Base-by-base conservation (phyloP, 2,797 vertebrate species). In the Parambassis ranga region DNA sequence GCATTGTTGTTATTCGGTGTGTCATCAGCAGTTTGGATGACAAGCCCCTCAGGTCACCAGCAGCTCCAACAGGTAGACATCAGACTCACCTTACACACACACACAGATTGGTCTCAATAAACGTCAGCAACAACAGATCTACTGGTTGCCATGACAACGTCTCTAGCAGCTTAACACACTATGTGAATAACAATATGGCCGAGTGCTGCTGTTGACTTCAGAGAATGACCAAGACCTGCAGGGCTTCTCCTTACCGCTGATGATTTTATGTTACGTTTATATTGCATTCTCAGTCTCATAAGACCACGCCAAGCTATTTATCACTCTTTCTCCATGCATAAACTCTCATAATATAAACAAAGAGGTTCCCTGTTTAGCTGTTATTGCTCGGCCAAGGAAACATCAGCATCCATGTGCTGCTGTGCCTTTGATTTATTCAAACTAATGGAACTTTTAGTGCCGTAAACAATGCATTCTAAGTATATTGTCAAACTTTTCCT, bases 121-220 rank as follows among this genome's bases (percentile, higher is more conserved):
- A 88, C 82, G 81, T 89, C 89, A 87, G 84, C 80, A 81, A 87
- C 83, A 85, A 87, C 84, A 85, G 89, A 83, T 79, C 82, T 59
- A 41, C 70, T 5, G 71, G 91, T 93, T 92, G 89, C 90, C 72
- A 90, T 91, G 91, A 74, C 81, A 47, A 92, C 74, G 52, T 75
- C 70, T 81, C 81, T 84, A 81, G 84, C 78, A 86, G 82, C 83
- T 47, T 75, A 90, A 82, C 77, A 87, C 81, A 71, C 78, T 64
- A 14, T 64, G 61, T 89, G 91, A 91, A 92, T 92, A 91, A 90
- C 86, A 92, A 92, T 87, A 80, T 62, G 81, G 60, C 56, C 38
- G 2, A 13, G 23, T 51, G 46, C 53, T 66, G 46, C 48, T 46
- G 59, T 70, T 75, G 83, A 88, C 84, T 89, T 72, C 59, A 76